Conservation (phyloP, 1,140 invertebrate species). For the Trichogramma pretiosum region DNA sequence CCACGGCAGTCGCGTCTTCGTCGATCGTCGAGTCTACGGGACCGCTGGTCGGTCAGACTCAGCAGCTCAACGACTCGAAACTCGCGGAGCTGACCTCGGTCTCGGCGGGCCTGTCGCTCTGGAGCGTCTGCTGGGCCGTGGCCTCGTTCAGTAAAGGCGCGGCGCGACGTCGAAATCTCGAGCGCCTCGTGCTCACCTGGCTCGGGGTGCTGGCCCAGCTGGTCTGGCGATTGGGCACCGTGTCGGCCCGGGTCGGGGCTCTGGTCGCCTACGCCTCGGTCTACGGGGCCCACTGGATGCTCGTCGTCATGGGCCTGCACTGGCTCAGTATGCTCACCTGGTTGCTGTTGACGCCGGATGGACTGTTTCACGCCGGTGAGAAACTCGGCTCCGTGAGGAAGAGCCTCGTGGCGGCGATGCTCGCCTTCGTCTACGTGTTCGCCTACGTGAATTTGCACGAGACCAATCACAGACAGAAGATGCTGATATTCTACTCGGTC, state of each 20-base stretch:
- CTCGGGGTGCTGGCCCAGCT: constrained; percentile 72
- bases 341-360: constrained; percentile 70
- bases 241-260: constrained; percentile 69
- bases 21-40: constrained; percentile 17
- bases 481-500: constrained; percentile 82
- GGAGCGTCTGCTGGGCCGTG: constrained; percentile 82
- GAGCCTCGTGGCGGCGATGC: constrained; percentile 59
- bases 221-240: constrained; percentile 76
- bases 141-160: constrained; percentile 85
- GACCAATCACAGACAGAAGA: constrained; percentile 68
- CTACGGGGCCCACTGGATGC: constrained; percentile 56
- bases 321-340: constrained; percentile 80
- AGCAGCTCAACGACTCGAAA: constrained; percentile 21
- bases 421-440: constrained; percentile 81
- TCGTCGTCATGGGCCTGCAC: constrained; percentile 71
- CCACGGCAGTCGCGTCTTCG: constrained; percentile 17
- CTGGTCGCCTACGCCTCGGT: constrained; percentile 77
- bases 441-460: constrained; percentile 85
- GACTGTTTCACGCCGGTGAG: constrained; percentile 70
- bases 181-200: constrained; percentile 78
- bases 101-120: constrained; percentile 70
- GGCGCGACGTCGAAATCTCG: constrained; percentile 63
- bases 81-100: constrained; percentile 61
- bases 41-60: neutral
- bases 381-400: constrained; percentile 58